Evolutionary conservation across 2,888 invertebrate genomes (phyloP).

Genomic region (Nemurella pictetii): DNA sequence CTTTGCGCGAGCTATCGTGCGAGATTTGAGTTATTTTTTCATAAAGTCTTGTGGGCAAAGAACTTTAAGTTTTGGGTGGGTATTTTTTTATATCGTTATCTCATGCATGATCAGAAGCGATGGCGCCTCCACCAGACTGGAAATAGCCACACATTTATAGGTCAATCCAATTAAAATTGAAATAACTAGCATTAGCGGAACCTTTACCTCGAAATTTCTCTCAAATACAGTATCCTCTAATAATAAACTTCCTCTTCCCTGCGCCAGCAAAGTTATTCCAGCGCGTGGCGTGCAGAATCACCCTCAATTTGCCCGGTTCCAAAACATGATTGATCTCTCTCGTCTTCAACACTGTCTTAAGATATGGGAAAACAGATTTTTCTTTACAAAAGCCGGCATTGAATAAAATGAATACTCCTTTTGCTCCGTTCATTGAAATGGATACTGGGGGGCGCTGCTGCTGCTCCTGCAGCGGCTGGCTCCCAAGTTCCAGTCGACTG

Average conservation of each 20-base stretch:
- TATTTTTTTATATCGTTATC: neutral
- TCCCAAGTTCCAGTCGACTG: neutral
- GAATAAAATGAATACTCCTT: neutral
- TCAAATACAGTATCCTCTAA: neutral
- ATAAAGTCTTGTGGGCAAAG: neutral
- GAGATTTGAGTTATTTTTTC: neutral
- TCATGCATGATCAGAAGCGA: neutral
- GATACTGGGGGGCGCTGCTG: neutral
- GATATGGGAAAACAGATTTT: constrained; percentile 21
- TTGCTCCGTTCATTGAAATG: constrained; percentile 23
- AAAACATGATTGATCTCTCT: constrained; percentile 2
- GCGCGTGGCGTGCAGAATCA: neutral
- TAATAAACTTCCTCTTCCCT: neutral
- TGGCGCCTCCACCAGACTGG: neutral
- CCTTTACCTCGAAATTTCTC: neutral
- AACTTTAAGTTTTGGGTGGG: neutral
- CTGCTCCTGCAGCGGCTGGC: neutral
- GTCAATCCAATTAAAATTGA: neutral
- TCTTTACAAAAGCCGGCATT: constrained; percentile 2
- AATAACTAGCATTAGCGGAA: neutral
- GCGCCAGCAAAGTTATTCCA: neutral
- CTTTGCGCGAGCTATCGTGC: neutral
- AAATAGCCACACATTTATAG: neutral
- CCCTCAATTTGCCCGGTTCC: constrained; percentile 3
- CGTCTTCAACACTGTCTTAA: constrained; percentile 10